A percentile compares a stretch with the other conserved stretches of the same genome.
These are phyloP conservation scores for Nymphalis polychloros DNA, from an alignment of 2,888 invertebrate genomes.

Conservation along the genomic window DNA sequence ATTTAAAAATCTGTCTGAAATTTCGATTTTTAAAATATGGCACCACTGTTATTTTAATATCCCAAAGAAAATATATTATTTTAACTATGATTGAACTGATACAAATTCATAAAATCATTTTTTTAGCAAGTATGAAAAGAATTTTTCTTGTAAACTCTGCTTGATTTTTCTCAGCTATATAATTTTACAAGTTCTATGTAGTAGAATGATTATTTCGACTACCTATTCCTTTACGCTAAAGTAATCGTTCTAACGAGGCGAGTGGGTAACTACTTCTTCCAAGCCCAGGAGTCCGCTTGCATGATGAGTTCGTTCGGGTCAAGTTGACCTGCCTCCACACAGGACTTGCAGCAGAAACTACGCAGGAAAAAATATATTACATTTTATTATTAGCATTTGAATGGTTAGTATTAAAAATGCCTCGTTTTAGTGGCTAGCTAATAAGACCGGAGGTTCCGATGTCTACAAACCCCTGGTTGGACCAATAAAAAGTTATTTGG, in stretches of 20 bases:
- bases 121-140: neutral
- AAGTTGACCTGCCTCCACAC: constrained; percentile 92
- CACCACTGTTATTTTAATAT: constrained; percentile 13
- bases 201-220: constrained; percentile 1
- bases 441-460: no score
- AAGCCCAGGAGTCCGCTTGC: constrained; percentile 57
- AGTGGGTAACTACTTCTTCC: constrained; percentile 36
- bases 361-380: neutral
- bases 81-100: no score
- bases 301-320: constrained; percentile 54
- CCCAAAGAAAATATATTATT: neutral
- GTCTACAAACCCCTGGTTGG: no score
- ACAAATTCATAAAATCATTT: no score
- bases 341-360: constrained; percentile 95
- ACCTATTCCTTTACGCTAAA: neutral
- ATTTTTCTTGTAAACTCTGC: neutral
- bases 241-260: neutral
- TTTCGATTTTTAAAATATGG: constrained; percentile 23
- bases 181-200: neutral
- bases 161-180: neutral
- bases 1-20: constrained; percentile 1
- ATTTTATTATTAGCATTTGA: neutral
- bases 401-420: no score
- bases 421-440: no score
- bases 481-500: no score